These are phyloP conservation scores for Dolichotis patagonum DNA, from an alignment of 2,113 vertebrate species.

Conservation along the genomic window DNA sequence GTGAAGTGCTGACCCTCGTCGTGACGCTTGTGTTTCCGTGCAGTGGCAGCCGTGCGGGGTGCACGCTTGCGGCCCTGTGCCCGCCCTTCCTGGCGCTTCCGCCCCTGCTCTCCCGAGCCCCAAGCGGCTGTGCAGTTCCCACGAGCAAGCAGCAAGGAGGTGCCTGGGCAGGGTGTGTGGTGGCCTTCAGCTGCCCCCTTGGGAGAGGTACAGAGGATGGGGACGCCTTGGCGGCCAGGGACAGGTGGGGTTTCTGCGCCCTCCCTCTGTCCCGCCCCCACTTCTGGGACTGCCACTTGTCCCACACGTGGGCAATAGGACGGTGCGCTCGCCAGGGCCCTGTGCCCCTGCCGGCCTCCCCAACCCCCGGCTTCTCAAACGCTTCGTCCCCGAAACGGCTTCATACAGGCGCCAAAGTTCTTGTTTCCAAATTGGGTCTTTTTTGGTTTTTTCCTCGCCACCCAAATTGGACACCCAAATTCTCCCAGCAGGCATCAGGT, in stretches of 20 bases:
- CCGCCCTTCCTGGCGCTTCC: conserved; percentile 71
- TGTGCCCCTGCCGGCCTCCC: neutral
- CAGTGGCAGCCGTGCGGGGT: conserved; percentile 65
- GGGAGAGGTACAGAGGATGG: conserved; percentile 8
- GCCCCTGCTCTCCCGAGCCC: conserved; percentile 52
- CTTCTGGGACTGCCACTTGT: neutral
- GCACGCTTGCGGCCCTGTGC: neutral
- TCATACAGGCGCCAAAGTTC: conserved; percentile 12
- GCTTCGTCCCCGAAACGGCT: neutral
- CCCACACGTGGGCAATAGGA: neutral
- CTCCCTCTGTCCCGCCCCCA: too few species aligned
- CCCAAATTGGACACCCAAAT: neutral
- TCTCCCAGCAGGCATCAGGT: neutral
- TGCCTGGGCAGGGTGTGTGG: neutral
- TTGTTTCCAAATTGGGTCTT: conserved; percentile 43
- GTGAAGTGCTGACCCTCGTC: conserved; percentile 88
- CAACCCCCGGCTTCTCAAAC: neutral
- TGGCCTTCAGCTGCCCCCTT: neutral
- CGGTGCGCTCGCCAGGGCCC: rapidly evolving
- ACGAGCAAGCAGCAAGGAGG: neutral
- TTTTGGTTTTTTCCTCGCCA: neutral
- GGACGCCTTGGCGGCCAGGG: too few species aligned
- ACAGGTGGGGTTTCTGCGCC: neutral
- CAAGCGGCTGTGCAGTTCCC: neutral
- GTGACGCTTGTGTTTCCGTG: conserved; percentile 85